Percentiles rank a stretch among this genome's conserved stretches.
Evolutionary conservation across 2,113 vertebrate species (phyloP).

Genomic region (Lasiurus borealis): DNA sequence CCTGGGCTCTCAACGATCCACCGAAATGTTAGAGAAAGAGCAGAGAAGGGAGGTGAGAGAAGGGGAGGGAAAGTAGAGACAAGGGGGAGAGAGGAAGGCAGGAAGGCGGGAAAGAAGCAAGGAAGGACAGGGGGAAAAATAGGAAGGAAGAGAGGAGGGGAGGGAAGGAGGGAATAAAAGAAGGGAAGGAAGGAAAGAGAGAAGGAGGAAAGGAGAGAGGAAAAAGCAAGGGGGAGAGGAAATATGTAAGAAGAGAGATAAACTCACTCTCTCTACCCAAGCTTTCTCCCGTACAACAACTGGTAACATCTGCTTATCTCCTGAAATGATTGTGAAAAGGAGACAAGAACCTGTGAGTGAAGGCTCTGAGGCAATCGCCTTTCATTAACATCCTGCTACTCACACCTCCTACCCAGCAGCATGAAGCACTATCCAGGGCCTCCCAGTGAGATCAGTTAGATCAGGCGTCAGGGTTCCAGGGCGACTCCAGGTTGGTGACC

Average conservation of each 20-base stretch:
- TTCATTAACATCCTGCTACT: not conserved
- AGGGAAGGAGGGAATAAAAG: fast-evolving
- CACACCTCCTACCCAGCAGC: not conserved
- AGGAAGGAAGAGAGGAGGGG: not conserved
- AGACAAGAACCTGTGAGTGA: not conserved
- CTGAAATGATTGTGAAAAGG: constrained; percentile 52
- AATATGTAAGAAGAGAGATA: not conserved
- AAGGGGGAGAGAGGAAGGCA: not conserved
- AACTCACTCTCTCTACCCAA: not conserved
- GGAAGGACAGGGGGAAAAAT: not conserved
- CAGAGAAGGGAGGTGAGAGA: not conserved
- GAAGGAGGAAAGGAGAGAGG: too few species aligned
- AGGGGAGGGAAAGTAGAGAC: not conserved
- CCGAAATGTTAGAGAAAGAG: not conserved
- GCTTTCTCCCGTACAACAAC: not conserved
- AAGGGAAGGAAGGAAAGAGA: fast-evolving
- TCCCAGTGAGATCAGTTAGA: not conserved
- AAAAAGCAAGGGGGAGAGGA: not conserved
- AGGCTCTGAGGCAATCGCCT: not conserved
- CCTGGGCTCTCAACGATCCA: not conserved
- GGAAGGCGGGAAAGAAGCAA: too few species aligned
- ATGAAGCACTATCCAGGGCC: too few species aligned
- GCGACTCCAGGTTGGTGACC: too few species aligned
- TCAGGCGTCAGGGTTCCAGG: not conserved
- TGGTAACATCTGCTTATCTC: constrained; percentile 38